Evolutionary conservation across 1,140 invertebrate species (phyloP), one percentile per base, ranked within the genome.

Genomic region (Stenopsyche tienmushanensis): DNA sequence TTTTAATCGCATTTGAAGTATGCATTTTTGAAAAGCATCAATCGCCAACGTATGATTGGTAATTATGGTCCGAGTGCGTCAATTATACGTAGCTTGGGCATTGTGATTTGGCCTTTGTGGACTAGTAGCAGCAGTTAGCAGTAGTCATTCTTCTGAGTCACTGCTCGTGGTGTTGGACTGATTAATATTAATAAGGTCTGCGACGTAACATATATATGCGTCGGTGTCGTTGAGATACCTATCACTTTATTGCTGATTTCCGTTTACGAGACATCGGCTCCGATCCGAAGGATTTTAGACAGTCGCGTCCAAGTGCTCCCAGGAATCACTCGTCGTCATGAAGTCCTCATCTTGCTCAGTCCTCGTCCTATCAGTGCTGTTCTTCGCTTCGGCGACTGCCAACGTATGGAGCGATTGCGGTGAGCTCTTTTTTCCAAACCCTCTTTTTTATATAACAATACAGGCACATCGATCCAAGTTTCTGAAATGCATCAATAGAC

Each of bases 151-250:
- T 1, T 3, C 7, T 63, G 60, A 63, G 20, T 63, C 60, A 54
- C 52, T 25, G 20, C 50, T 54, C 1, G 18, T 53, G 41, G 49
- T 64, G 29, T 53, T 25, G 5, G 26, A 23, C 62, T 21, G 41
- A 54, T 63, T 53, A 53, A 52, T 53, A 63, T 53, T 54, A 54
- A 64, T 64, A 64, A 64, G 44, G 26, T 29, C 26, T 24, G 53
- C 63, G 42, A 20, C 18, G 53, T n/a, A n/a, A n/a, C n/a, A n/a
- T 65, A 65, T 65, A 65, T 65, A 57, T 57, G 50, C 62, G 53
- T 34, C 20, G 29, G 63, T 58, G 24, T 45, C 23, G 10, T 10
- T 20, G 10, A 47, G 53, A 24, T 34, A 26, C 18, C 18, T 24
- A 42, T 49, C 54, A 65, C 41, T 65, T 50, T 57, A 65, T 58